These are phyloP conservation scores for Polydrusus pterygomalis DNA, from an alignment of 2,888 invertebrate genomes.

Conservation along the genomic window DNA sequence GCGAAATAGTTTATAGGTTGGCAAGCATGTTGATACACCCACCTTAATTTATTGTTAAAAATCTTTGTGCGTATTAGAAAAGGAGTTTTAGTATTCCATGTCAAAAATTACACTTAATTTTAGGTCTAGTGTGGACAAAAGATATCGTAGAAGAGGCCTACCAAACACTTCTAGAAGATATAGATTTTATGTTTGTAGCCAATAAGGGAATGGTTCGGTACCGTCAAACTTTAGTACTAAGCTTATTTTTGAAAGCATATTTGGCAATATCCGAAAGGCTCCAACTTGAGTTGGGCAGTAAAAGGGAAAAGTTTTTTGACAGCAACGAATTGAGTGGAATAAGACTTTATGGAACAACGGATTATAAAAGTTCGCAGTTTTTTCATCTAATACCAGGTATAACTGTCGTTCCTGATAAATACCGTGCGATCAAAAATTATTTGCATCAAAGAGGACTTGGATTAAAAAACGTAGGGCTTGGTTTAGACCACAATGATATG, in stretches of 20 bases:
- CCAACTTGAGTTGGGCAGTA: background rate
- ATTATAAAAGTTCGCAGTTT: conserved; percentile 82
- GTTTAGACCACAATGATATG: too few relatives aligned
- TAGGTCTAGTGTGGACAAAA: conserved; percentile 61
- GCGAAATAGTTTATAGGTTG: too few relatives aligned
- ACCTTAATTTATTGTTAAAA: too few relatives aligned
- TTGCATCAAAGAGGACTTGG: too few relatives aligned
- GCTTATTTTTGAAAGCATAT: conserved; percentile 80
- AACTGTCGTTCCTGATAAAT: too few relatives aligned
- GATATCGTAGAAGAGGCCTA: conserved; percentile 74
- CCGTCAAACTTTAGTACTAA: conserved; percentile 78
- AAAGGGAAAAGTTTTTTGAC: conserved; percentile 68
- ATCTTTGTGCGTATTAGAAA: too few relatives aligned
- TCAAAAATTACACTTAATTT: too few relatives aligned
- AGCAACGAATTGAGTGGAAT: background rate
- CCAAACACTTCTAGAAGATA: conserved; percentile 80
- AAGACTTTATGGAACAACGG: conserved; percentile 24
- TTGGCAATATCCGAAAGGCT: conserved; percentile 71
- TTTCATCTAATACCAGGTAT: conserved; percentile 71
- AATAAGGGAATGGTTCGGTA: conserved; percentile 82
- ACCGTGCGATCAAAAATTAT: too few relatives aligned
- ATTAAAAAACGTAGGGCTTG: too few relatives aligned
- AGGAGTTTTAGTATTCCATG: too few relatives aligned
- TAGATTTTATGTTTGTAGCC: conserved; percentile 81
- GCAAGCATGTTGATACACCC: too few relatives aligned